Percentiles rank a stretch among this genome's conserved stretches.
Evolutionary conservation across 2,113 vertebrate genomes (phyloP).

Genomic region (Pseudorectes ferrugineus): DNA sequence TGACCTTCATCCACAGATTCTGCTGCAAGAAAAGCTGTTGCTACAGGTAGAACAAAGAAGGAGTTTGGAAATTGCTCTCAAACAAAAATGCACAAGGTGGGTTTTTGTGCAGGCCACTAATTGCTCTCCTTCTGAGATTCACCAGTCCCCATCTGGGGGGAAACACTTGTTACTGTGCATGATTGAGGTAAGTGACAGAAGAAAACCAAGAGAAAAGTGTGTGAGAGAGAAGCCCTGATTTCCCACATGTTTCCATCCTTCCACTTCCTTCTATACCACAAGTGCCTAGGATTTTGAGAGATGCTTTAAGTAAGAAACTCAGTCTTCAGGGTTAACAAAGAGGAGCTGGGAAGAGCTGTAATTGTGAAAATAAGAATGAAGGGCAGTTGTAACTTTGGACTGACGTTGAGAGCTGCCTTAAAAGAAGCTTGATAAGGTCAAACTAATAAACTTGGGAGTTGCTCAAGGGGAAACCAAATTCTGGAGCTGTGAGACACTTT

Average conservation of each 20-base stretch:
- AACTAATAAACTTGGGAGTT: slow-evolving; percentile 67
- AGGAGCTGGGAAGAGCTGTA: slow-evolving; percentile 19
- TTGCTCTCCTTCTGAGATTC: slow-evolving; percentile 25
- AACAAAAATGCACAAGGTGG: slow-evolving; percentile 20
- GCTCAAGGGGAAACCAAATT: slow-evolving; percentile 46
- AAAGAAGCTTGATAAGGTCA: slow-evolving; percentile 71
- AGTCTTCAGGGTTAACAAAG: neutral
- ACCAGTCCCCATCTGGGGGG: neutral
- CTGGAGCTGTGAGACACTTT: slow-evolving; percentile 38
- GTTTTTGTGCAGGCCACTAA: neutral
- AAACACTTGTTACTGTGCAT: neutral
- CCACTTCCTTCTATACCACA: neutral
- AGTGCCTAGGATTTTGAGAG: neutral
- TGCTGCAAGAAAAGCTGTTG: slow-evolving; percentile 28
- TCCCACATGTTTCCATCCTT: neutral
- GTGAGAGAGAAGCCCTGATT: neutral
- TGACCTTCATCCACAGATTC: neutral
- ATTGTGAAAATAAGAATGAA: slow-evolving; percentile 40
- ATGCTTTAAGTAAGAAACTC: neutral
- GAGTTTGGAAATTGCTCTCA: slow-evolving; percentile 49
- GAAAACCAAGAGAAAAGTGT: slow-evolving; percentile 21
- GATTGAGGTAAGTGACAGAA: slow-evolving; percentile 54
- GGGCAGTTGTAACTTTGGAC: slow-evolving; percentile 53
- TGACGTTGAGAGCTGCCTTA: slow-evolving; percentile 62
- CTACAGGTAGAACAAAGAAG: slow-evolving; percentile 47